Evolutionary conservation across 2,113 vertebrate genomes (phyloP).

Genomic region (Apaloderma vittatum): DNA sequence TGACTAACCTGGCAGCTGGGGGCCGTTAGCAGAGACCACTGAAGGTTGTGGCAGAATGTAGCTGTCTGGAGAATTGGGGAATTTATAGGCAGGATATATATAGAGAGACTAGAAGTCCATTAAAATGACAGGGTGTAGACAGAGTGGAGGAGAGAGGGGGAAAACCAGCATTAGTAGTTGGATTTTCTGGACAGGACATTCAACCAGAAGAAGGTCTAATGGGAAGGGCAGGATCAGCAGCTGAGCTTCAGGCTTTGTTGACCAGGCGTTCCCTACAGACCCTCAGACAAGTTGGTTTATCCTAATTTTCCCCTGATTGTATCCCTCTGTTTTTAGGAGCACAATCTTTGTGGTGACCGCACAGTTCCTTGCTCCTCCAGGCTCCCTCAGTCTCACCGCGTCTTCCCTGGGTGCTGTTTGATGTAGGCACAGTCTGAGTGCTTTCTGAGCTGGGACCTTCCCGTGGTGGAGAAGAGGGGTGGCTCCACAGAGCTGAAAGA

Average conservation of each 20-base stretch:
- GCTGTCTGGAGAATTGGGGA: background rate
- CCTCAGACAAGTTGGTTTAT: background rate
- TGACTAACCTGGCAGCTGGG: background rate
- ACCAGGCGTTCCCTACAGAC: background rate
- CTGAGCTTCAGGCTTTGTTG: background rate
- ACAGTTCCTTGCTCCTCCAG: background rate
- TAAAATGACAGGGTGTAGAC: background rate
- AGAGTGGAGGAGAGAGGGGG: background rate
- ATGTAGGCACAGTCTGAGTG: accelerated
- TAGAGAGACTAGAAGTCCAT: background rate
- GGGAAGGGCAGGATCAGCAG: background rate
- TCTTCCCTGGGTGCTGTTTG: background rate
- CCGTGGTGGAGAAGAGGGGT: accelerated
- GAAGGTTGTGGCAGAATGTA: background rate
- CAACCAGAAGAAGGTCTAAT: background rate
- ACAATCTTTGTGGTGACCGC: background rate
- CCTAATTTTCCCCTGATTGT: background rate
- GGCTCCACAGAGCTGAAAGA: background rate
- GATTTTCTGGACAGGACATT: background rate
- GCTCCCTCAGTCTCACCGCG: background rate
- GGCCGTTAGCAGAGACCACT: background rate
- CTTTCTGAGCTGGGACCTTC: background rate
- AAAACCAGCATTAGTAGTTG: background rate
- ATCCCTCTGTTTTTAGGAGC: background rate
- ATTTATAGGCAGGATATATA: background rate